Percentiles rank a stretch among this genome's conserved stretches.
Evolutionary conservation across 2,888 invertebrate species (phyloP).

Genomic region (Lithophane socia): DNA sequence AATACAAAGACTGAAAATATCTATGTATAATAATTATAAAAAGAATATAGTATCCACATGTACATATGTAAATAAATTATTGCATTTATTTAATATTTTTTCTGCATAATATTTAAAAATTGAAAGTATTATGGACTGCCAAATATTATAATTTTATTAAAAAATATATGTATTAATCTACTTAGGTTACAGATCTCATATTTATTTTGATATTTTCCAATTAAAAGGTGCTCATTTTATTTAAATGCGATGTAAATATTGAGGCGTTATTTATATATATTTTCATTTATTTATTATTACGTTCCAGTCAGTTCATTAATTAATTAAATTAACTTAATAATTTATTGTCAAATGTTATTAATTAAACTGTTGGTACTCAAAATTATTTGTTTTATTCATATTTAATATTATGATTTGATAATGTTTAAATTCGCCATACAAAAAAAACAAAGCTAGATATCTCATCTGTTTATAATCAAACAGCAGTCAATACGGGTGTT

Average conservation of each 20-base stretch:
- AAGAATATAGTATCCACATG: constrained; percentile 62
- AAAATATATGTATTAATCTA: constrained; percentile 67
- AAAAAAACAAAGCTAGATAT: neutral
- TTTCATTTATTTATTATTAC: constrained; percentile 59
- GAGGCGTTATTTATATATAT: constrained; percentile 65
- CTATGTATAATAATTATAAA: constrained; percentile 60
- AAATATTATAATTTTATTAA: constrained; percentile 67
- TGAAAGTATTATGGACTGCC: constrained; percentile 70
- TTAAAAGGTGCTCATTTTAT: constrained; percentile 62
- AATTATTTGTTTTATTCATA: constrained; percentile 41
- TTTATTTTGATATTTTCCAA: constrained; percentile 68
- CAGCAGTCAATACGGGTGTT: neutral
- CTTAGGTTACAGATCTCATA: constrained; percentile 78
- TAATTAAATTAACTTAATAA: constrained; percentile 68
- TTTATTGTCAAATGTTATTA: constrained; percentile 80
- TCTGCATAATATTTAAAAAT: constrained; percentile 64
- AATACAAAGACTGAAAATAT: constrained; percentile 64
- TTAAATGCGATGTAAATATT: constrained; percentile 78
- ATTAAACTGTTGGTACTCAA: constrained; percentile 84
- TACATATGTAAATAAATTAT: constrained; percentile 80
- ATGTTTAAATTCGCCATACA: neutral
- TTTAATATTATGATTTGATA: neutral
- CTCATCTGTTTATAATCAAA: neutral
- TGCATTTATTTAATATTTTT: constrained; percentile 80
- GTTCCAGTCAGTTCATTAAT: constrained; percentile 63